These are phyloP conservation scores for Gisinianus flammeolus DNA, from an alignment of 2,888 invertebrate species.

Conservation along the genomic window DNA sequence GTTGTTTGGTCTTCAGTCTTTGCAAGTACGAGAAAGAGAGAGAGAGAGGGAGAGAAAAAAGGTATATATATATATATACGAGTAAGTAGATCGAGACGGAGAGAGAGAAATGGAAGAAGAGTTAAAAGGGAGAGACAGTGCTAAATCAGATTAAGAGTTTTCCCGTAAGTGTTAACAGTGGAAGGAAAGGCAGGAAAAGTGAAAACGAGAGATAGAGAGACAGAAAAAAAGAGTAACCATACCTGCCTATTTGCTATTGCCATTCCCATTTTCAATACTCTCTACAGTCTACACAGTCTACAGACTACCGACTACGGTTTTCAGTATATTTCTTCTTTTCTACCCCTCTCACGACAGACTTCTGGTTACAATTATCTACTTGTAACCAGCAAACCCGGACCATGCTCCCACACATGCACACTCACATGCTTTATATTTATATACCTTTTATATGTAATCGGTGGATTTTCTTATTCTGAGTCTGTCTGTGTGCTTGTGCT, in stretches of 20 bases:
- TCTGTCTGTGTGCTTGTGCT: not conserved
- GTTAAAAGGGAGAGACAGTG: conserved; percentile 6
- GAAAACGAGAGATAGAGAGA: not conserved
- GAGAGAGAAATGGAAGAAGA: conserved; percentile 8
- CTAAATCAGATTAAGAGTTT: conserved; percentile 11
- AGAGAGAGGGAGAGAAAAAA: not conserved
- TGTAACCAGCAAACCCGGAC: too few relatives aligned
- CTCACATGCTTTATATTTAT: too few relatives aligned
- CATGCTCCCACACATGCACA: too few relatives aligned
- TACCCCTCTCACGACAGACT: not conserved
- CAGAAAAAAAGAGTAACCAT: not conserved
- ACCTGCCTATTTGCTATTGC: not conserved
- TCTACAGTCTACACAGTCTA: not conserved
- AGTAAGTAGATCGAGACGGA: not conserved
- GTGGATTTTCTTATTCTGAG: not conserved
- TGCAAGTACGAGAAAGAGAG: not conserved
- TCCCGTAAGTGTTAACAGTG: conserved; percentile 7
- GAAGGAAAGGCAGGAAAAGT: not conserved
- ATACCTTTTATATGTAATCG: not conserved
- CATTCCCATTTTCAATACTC: not conserved
- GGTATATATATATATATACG: too few relatives aligned
- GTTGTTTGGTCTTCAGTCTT: not conserved
- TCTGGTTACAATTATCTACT: conserved; percentile 11
- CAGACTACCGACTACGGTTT: not conserved
- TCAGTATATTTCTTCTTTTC: not conserved